Conservation (phyloP, 2,113 vertebrate species). For the Platichthys flesus region DNA sequence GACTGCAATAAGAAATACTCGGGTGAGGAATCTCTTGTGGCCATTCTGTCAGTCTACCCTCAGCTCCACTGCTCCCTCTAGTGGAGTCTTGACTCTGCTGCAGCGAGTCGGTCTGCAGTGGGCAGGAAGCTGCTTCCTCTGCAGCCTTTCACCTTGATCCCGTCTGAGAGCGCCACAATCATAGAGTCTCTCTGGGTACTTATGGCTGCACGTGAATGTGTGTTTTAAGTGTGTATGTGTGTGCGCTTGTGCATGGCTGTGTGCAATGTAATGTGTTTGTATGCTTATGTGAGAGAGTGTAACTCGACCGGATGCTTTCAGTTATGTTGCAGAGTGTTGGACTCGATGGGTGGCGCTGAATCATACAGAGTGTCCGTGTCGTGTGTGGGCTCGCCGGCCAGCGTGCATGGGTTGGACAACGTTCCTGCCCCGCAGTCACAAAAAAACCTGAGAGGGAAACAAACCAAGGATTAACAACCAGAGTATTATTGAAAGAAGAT, state of each 20-base stretch:
- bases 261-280: conserved; percentile 64
- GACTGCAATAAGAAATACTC: conserved; percentile 66
- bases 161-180: conserved; percentile 65
- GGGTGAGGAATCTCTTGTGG: conserved; percentile 72
- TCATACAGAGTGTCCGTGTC: conserved; percentile 99
- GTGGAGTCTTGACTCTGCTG: conserved; percentile 49
- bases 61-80: conserved; percentile 66
- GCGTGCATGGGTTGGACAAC: conserved; percentile 97
- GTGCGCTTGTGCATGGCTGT: conserved; percentile 44
- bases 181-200: conserved; percentile 74
- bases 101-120: conserved; percentile 46
- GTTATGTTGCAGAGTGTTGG: conserved; percentile 99
- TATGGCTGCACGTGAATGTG: conserved; percentile 57
- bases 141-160: conserved; percentile 53
- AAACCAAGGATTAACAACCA: not conserved
- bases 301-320: conserved; percentile 78
- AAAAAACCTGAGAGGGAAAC: conserved; percentile 89
- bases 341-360: conserved; percentile 99
- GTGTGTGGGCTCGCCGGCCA: conserved; percentile 98
- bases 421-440: conserved; percentile 99
- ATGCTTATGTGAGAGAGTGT: conserved; percentile 62
- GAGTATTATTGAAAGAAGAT: not conserved
- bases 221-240: conserved; percentile 25
- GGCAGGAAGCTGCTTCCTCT: conserved; percentile 60
- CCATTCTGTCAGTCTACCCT: conserved; percentile 30